phyloP scores from a whole-genome alignment of 2,797 vertebrate species.

The Takifugu rubripes region DNA sequence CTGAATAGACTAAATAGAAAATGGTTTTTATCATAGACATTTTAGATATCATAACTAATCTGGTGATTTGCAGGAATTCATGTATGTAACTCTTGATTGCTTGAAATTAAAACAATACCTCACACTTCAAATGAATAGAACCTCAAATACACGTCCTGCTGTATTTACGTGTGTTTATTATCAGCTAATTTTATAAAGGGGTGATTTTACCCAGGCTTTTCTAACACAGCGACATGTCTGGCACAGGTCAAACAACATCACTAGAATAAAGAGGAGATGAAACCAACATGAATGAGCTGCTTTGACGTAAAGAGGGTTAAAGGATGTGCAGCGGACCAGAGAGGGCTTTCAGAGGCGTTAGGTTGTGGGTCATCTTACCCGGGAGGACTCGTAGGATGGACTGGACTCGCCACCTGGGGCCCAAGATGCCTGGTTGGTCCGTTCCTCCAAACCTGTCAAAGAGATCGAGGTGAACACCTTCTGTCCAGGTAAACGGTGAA shows the following conservation, averaged over 20 bases:
- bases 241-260: constrained; percentile 28
- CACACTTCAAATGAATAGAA: not conserved
- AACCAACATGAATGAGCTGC: constrained; percentile 42
- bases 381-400: constrained; percentile 90
- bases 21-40: no score
- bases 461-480: constrained; percentile 65
- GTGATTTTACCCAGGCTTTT: constrained; percentile 19
- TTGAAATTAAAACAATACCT: constrained; percentile 2
- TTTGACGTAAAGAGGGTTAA: constrained; percentile 62
- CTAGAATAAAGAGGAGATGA: constrained; percentile 27
- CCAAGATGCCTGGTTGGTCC: constrained; percentile 88
- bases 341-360: constrained; percentile 52
- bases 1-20: no score
- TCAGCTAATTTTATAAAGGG: no score
- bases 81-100: constrained; percentile 5
- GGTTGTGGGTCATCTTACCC: constrained; percentile 82
- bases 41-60: not conserved
- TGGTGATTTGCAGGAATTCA: not conserved
- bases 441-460: constrained; percentile 92
- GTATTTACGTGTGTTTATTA: no score
- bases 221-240: constrained; percentile 26
- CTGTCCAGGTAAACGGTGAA: constrained; percentile 34
- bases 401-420: constrained; percentile 90
- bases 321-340: constrained; percentile 60
- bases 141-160: no score